Conservation (phyloP, 2,888 invertebrate genomes). For the Ganaspis brasiliensis region DNA sequence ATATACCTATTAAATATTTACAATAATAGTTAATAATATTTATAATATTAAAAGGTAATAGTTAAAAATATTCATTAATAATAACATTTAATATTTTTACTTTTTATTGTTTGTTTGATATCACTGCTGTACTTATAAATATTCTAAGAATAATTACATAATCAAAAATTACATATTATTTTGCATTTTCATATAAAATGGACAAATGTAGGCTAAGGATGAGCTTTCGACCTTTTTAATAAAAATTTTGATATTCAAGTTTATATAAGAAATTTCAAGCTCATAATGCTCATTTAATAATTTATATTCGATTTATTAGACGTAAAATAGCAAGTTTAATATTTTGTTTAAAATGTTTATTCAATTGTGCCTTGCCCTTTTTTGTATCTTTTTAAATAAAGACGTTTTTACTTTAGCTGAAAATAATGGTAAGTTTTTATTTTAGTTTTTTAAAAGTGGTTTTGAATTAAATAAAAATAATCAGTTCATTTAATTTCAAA, state of each 20-base stretch:
- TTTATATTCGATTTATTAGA: not conserved
- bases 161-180: too few species aligned
- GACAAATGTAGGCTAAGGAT: slow-evolving; percentile 4
- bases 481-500: not conserved
- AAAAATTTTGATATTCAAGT: not conserved
- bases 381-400: not conserved
- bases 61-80: too few species aligned
- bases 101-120: too few species aligned
- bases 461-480: not conserved
- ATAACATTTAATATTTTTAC: too few species aligned
- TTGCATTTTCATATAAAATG: too few species aligned
- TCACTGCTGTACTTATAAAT: too few species aligned
- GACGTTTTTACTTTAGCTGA: not conserved
- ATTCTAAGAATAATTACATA: too few species aligned
- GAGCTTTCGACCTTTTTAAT: not conserved
- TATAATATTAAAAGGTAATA: too few species aligned
- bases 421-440: not conserved
- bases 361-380: not conserved
- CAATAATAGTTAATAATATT: too few species aligned
- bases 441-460: not conserved
- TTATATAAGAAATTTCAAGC: slow-evolving; percentile 5
- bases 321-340: not conserved
- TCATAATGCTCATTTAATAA: not conserved
- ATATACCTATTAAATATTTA: too few species aligned
- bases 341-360: not conserved